A percentile compares a stretch with the other conserved stretches of the same genome.
Conservation (phyloP, 2,797 vertebrate genomes). For the Acomys russatus region DNA sequence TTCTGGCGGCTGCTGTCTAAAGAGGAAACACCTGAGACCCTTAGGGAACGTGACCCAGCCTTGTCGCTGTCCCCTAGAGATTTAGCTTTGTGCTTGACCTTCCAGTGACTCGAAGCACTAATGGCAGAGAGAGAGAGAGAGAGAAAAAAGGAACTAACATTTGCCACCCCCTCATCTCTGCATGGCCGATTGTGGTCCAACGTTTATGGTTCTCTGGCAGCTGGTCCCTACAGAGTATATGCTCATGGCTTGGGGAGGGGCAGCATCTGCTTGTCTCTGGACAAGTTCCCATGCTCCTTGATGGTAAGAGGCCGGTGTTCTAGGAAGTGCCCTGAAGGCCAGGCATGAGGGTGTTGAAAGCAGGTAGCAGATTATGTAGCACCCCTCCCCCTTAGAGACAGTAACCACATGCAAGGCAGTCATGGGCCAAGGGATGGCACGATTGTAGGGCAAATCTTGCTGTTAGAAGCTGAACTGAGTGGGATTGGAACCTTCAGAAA, state of each 20-base stretch:
- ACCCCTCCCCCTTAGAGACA: not conserved
- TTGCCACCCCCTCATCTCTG: not conserved
- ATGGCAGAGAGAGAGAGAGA: slow-evolving; percentile 23
- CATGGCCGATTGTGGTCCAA: slow-evolving; percentile 65
- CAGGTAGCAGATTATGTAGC: not conserved
- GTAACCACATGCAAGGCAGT: not conserved
- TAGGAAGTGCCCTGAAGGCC: not conserved
- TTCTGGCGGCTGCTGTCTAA: not conserved
- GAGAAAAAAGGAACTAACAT: slow-evolving; percentile 65
- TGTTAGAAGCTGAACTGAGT: not conserved
- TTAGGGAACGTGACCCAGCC: not conserved
- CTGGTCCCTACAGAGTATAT: not conserved
- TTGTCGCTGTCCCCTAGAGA: not conserved
- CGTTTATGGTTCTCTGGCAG: not conserved
- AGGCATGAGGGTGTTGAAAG: not conserved
- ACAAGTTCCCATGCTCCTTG: not conserved
- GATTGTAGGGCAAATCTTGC: not conserved
- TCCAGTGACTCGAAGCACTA: not conserved
- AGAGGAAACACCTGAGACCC: slow-evolving; percentile 75
- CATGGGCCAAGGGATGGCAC: not conserved
- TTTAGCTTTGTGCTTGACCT: slow-evolving; percentile 27
- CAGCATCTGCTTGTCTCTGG: slow-evolving; percentile 4
- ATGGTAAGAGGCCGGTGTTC: not conserved
- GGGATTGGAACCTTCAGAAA: not conserved
- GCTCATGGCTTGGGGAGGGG: not conserved